These are phyloP conservation scores for Fragum sueziense DNA, from an alignment of 2,888 invertebrate species.

Conservation along the genomic window DNA sequence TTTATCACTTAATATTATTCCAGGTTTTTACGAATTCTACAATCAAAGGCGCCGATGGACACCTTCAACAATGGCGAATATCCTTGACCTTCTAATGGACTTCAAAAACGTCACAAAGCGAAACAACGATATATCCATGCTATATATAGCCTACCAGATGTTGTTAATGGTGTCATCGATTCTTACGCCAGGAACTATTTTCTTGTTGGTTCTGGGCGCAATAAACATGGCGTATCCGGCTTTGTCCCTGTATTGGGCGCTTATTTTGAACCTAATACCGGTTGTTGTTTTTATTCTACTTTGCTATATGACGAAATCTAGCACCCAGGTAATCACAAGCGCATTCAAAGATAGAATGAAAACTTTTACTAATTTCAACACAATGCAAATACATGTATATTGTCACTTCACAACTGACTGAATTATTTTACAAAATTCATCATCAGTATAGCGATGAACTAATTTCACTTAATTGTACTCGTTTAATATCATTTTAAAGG, in stretches of 20 bases:
- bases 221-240: conserved; percentile 83
- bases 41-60: conserved; percentile 99
- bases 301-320: conserved; percentile 71
- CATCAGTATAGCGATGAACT: no score
- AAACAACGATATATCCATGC: conserved; percentile 95
- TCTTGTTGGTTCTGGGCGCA: conserved; percentile 87
- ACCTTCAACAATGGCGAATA: conserved; percentile 99
- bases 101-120: conserved; percentile 87
- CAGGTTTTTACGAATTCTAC: conserved; percentile 87
- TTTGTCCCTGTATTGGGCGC: conserved; percentile 69
- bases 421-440: no score
- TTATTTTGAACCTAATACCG: conserved; percentile 84
- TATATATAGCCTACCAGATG: conserved; percentile 79
- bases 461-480: no score
- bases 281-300: conserved; percentile 73
- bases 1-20: neutral
- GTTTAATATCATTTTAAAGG: no score
- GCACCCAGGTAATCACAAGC: conserved; percentile 88
- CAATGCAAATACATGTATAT: no score
- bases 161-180: conserved; percentile 88
- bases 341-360: no score
- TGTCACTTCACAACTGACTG: no score
- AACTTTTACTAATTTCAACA: no score
- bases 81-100: conserved; percentile 90
- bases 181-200: conserved; percentile 91